A percentile compares a stretch with the other conserved stretches of the same genome.
These are phyloP conservation scores for Rana temporaria DNA, from an alignment of 2,113 vertebrate species.

Conservation along the genomic window DNA sequence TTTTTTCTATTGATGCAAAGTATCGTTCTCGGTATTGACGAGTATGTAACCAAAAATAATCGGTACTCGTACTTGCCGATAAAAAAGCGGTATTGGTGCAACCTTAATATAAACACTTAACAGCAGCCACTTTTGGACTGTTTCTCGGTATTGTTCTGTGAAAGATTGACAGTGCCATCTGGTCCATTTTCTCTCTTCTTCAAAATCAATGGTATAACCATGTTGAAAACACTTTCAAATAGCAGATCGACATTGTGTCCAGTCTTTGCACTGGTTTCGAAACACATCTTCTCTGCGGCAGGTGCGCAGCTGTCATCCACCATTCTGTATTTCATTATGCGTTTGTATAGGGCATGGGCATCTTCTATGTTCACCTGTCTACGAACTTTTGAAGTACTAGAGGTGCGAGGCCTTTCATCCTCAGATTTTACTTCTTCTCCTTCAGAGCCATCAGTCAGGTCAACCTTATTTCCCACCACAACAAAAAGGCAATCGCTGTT, in stretches of 20 bases:
- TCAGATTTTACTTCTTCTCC: constrained; percentile 31
- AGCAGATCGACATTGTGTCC: constrained; percentile 89
- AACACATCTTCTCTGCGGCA: constrained; percentile 90
- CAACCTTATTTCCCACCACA: constrained; percentile 93
- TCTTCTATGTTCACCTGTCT: constrained; percentile 85
- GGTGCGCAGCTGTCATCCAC: constrained; percentile 83
- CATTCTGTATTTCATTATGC: constrained; percentile 88
- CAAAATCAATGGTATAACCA: constrained; percentile 85
- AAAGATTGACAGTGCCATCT: constrained; percentile 82
- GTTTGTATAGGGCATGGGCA: constrained; percentile 82
- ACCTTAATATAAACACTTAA: constrained; percentile 60
- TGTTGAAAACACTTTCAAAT: constrained; percentile 91
- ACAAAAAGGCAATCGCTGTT: constrained; percentile 90
- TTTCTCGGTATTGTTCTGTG: constrained; percentile 68
- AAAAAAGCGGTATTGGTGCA: no score
- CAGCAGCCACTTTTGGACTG: constrained; percentile 74
- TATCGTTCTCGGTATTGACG: no score
- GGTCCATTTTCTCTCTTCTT: constrained; percentile 80
- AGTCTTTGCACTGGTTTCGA: constrained; percentile 95
- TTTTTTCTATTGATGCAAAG: no score
- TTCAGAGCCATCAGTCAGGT: constrained; percentile 77
- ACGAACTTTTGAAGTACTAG: constrained; percentile 62
- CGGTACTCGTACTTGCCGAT: no score
- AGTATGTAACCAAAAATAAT: no score
- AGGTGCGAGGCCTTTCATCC: constrained; percentile 41